Evolutionary conservation across 92 coral and sea anemone species (phyloP), one percentile per base, ranked within the genome.

Genomic region (Epizoanthus ramosus): DNA sequence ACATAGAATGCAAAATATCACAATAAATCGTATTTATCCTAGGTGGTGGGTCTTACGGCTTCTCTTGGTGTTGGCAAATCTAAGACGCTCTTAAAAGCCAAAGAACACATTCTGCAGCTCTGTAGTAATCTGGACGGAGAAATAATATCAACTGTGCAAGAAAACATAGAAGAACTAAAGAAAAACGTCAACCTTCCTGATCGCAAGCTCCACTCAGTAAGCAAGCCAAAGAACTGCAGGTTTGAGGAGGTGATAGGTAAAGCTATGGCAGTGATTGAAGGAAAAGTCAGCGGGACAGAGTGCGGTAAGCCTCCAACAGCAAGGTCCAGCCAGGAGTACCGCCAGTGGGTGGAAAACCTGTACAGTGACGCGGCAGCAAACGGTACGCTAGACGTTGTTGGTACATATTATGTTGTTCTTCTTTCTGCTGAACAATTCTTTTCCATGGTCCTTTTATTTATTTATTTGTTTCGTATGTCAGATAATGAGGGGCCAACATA

Each of bases 61-160:
- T 97, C 99, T 39, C 96, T 97, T 17, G 99, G 99, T 58, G 93
- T 95, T 74, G 99, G 99, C 14, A 97, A 93, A 69, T 94, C 97
- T 3, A 75, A 88, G 74, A 82, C 85, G 5, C 54, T 80, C 45
- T 59, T 47, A 17, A 93, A 88, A 76, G 99, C 99, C 0, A 75
- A 74, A 57, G 69, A 92, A 12, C 97, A 97, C 77, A 90, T 97
- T 33, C 68, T 97, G 73, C 80, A 74, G 18, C 43, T 96, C 63
- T 94, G 97, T 52, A 92, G 97, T 6, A 96, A 94, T 74, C 80
- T 96, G 14, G 97, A 97, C 80, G 94, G 91, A 6, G 79, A 75
- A 24, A 65, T 63, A 21, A 87, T 93, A 21, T 91, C 95, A 18
- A 93, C 98, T 5, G 98, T 93, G 15, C 60, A 73, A 37, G 77